Percentiles rank a stretch among this genome's conserved stretches.
These are phyloP conservation scores for Drosophila eugracilis DNA, from an alignment of 1,140 invertebrate genomes.

Conservation along the genomic window DNA sequence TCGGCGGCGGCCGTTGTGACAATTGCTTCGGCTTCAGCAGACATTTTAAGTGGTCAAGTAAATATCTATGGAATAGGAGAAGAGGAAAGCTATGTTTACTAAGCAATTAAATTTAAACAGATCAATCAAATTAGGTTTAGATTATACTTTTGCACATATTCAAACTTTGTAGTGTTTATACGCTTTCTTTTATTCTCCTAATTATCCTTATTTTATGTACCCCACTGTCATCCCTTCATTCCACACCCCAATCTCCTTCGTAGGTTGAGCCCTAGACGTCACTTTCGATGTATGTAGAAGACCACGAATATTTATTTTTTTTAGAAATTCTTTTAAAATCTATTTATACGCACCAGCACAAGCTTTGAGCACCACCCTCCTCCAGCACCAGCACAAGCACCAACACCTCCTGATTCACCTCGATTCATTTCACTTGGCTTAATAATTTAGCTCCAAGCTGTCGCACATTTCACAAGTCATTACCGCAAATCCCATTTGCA, in stretches of 20 bases:
- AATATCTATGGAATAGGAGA: neutral
- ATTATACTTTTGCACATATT: neutral
- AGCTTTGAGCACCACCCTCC: slow-evolving; percentile 7
- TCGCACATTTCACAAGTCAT: slow-evolving; percentile 75
- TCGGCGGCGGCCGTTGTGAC: slow-evolving; percentile 58
- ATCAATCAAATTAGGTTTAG: neutral
- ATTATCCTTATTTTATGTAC: neutral
- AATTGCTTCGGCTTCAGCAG: slow-evolving; percentile 78
- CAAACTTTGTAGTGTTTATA: neutral
- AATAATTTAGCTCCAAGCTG: slow-evolving; percentile 51
- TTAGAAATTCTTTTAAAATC: slow-evolving; percentile 5
- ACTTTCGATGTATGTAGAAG: slow-evolving; percentile 75
- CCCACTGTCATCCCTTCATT: neutral
- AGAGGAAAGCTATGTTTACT: neutral
- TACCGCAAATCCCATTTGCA: slow-evolving; percentile 63
- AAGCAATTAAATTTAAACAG: neutral
- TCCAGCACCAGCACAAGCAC: too few relatives aligned
- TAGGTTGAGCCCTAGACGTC: slow-evolving; percentile 79
- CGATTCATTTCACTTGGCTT: slow-evolving; percentile 50
- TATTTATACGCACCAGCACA: slow-evolving; percentile 1
- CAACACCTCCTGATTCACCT: slow-evolving; percentile 17
- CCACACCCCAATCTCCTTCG: slow-evolving; percentile 38
- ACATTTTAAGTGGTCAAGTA: slow-evolving; percentile 50
- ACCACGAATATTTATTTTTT: slow-evolving; percentile 32
- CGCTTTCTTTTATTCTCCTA: neutral